Percentiles rank a stretch among this genome's conserved stretches.
These are phyloP conservation scores for Centruroides sculpturatus DNA, from an alignment of 1,140 invertebrate species.

Conservation along the genomic window DNA sequence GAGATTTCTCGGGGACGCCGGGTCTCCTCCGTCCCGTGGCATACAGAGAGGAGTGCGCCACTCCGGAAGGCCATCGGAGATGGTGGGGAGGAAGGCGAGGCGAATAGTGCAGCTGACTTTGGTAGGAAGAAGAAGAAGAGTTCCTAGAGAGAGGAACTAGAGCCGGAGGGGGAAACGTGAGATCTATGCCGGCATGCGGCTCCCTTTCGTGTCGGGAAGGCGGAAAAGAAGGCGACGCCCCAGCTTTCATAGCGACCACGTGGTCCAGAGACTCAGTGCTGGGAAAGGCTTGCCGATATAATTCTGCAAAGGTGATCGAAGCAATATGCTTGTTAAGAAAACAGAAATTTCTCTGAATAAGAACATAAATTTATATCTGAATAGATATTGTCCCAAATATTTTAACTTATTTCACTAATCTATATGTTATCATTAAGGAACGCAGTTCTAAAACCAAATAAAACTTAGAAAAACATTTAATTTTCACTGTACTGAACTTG, in stretches of 20 bases:
- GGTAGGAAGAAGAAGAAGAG: constrained; percentile 18
- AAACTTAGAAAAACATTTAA: too few species aligned
- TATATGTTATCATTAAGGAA: too few species aligned
- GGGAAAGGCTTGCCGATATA: constrained; percentile 28
- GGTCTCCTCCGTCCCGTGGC: constrained; percentile 17
- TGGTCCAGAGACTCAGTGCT: constrained; percentile 28
- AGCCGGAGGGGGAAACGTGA: constrained; percentile 15
- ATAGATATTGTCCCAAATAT: too few species aligned
- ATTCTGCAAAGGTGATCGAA: constrained; percentile 21
- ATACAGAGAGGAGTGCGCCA: constrained; percentile 12
- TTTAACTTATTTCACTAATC: too few species aligned
- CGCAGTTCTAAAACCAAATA: too few species aligned
- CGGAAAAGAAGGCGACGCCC: constrained; percentile 8
- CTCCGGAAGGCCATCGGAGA: neutral
- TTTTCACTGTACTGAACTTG: too few species aligned
- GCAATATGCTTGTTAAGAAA: neutral
- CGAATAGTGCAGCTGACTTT: constrained; percentile 16
- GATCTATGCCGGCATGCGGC: constrained; percentile 12
- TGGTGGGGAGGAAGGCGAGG: constrained; percentile 16
- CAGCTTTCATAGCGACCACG: constrained; percentile 15
- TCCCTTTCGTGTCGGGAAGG: constrained; percentile 12
- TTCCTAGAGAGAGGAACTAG: constrained; percentile 13
- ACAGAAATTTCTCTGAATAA: too few species aligned
- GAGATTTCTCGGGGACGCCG: constrained; percentile 7
- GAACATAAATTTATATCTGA: too few species aligned